phyloP scores from a whole-genome alignment of 1,140 invertebrate genomes.

The Sipha flava region DNA sequence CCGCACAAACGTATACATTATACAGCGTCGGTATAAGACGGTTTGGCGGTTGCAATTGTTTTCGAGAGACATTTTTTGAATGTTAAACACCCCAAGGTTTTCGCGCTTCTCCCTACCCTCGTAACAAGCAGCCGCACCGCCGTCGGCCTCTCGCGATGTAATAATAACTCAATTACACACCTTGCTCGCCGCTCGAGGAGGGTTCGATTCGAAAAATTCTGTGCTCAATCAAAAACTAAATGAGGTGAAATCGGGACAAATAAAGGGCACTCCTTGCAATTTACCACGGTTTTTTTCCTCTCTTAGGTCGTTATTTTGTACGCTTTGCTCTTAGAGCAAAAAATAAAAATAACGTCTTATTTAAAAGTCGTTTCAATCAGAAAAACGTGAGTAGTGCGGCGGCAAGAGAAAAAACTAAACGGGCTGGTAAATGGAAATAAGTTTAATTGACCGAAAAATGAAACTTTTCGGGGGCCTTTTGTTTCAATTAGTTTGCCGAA shows the following conservation, averaged over 20 bases:
- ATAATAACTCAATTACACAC: slow-evolving; percentile 31
- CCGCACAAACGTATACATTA: no score
- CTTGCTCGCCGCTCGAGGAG: neutral
- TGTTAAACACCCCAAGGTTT: slow-evolving; percentile 20
- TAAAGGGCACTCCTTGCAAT: slow-evolving; percentile 16
- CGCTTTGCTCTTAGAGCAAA: neutral
- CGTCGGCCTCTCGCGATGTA: neutral
- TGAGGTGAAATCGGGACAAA: slow-evolving; percentile 22
- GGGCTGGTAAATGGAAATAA: slow-evolving; percentile 31
- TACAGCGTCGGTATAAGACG: neutral
- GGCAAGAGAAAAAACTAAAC: slow-evolving; percentile 22
- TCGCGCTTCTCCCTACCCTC: neutral
- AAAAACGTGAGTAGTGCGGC: slow-evolving; percentile 13
- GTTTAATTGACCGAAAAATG: slow-evolving; percentile 32
- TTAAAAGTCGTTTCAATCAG: slow-evolving; percentile 31
- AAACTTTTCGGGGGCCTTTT: slow-evolving; percentile 30
- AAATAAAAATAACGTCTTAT: slow-evolving; percentile 3
- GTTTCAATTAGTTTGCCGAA: slow-evolving; percentile 30
- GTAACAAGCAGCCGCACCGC: neutral
- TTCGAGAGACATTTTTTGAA: slow-evolving; percentile 20
- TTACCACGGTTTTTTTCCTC: neutral
- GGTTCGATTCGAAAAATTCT: slow-evolving; percentile 23
- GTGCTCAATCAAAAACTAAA: slow-evolving; percentile 30
- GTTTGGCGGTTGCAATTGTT: neutral
- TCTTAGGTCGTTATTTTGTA: neutral